Base-by-base conservation (phyloP, 1,140 invertebrate species). In the Archegozetes longisetosus region DNA sequence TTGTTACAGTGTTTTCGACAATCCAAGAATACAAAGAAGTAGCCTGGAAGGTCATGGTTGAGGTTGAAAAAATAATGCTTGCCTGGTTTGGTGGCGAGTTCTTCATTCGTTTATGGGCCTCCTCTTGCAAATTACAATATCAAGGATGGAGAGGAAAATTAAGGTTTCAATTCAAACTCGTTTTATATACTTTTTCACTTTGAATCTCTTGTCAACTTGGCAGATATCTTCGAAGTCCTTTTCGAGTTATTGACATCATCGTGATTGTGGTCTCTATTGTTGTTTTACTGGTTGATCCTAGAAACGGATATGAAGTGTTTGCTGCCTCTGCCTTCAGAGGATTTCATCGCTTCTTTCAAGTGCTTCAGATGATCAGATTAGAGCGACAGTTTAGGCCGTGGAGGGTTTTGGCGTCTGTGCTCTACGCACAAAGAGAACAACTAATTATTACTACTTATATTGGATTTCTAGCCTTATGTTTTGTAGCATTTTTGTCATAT, bases 21-120 rank as follows among this genome's bases (percentile, higher is more conserved):
- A 85, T 87, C 68, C 78, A 84, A 68, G 80, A 82, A 84, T 75
- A 82, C 86, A 49, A 62, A 26, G 53, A 58, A 23, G 78, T 79
- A 62, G 83, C 63, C 78, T 79, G 46, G 76, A 78, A 62, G 77
- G 83, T 86, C 62, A 84, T 85, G 74, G 83, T 84, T 71, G 84
- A 85, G 82, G 51, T 63, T 71, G 88, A 91, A 74, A 84, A 84
- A 62, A 77, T 91, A 55, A 86, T 93, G 66, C 83, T 93, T 60
- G 78, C 89, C 56, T 93, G 88, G 85, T 88, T 94, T 70, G 82
- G 82, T 26, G 78, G 86, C 64, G 90, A 94, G 74, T 91, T 91
- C 70, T 73, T 82, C 64, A 76, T 86, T 65, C 48, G 87, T 70
- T 77, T 92, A 67, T 93, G 88, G 88, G 89, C 87, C 58, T 88